Base-by-base conservation (phyloP, 2,797 vertebrate genomes). In the Staurois parvus region DNA sequence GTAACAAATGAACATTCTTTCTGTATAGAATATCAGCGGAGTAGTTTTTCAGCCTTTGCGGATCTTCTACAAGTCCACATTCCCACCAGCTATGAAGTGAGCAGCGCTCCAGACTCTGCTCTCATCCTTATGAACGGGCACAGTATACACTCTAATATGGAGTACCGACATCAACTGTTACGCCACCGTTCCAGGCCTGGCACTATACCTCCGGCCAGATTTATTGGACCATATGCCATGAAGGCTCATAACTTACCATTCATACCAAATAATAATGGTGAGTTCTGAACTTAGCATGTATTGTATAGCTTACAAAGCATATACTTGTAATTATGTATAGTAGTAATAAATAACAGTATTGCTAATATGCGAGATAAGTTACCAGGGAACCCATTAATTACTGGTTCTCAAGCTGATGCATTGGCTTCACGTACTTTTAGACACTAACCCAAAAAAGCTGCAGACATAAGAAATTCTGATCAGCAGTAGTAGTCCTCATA, bases 61-160 rank as follows among this genome's bases (percentile, higher is more conserved):
- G 96, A 98, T 90, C 96, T 99, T 30, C 95, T 99, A 29, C 96
- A 95, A 3, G 97, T 99, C 82, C 96, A 98, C 93, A 97, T 99
- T 88, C 98, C 98, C 78, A 98, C 96, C 93, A 99, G 98, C 91
- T 99, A 99, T 0, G 98, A 99, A 91, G 97, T 99, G 84, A 99
- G 98, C 91, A 97, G 93, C 28, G 96, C 96, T 79, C 96, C 97
- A 3, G 98, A 98, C 0, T 91, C 94, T 0, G 85, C 92, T 52
- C 6, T 94, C 90, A 92, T 92, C 82, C 34, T 93, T 2, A 62
- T 91, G 87, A 90, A 1, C 86, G 87, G 90, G 81, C 94, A 93
- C 92, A 91, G 94, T 85, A 86, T 86, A 67, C 94, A 93, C 88
- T 88, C 96, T 83, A 40, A 91, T 0, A 26, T 94, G 94, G 96